phyloP scores from a whole-genome alignment of 2,888 invertebrate species.

The Amblyjoppa proteus region DNA sequence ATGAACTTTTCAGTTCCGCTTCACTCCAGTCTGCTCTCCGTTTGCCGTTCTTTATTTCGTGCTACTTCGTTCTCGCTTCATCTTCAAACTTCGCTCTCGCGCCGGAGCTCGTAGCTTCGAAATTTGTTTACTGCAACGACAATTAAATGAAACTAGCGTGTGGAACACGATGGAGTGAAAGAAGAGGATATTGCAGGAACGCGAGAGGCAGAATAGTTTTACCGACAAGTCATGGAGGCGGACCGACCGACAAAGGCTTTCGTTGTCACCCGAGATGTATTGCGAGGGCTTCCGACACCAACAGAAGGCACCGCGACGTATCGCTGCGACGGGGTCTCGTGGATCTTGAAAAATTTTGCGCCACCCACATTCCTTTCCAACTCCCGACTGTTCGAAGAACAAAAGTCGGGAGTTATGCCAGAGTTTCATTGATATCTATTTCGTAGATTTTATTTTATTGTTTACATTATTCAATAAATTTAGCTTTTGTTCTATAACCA shows the following conservation, averaged over 20 bases:
- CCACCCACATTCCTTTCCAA: conserved; percentile 9
- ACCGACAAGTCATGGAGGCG: conserved; percentile 29
- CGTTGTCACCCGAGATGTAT: conserved; percentile 61
- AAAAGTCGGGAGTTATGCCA: background rate
- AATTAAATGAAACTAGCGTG: conserved; percentile 1
- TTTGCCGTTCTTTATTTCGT: background rate
- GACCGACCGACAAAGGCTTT: conserved; percentile 58
- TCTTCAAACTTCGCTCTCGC: background rate
- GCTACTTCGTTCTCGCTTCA: background rate
- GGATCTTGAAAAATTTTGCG: conserved; percentile 31
- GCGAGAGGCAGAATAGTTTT: conserved; percentile 21
- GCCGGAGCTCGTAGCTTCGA: background rate
- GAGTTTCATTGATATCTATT: background rate
- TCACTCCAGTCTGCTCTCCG: background rate
- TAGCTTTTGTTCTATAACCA: no score
- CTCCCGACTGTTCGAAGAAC: background rate
- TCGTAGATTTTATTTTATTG: no score
- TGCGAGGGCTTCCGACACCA: conserved; percentile 56
- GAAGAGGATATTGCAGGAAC: background rate
- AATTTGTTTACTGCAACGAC: background rate
- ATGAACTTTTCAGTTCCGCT: background rate
- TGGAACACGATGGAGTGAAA: background rate
- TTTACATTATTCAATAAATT: no score
- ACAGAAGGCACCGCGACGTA: conserved; percentile 22
- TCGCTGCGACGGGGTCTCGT: conserved; percentile 15